Conservation (phyloP, 2,888 invertebrate species). For the Glaucopsyche alexis region DNA sequence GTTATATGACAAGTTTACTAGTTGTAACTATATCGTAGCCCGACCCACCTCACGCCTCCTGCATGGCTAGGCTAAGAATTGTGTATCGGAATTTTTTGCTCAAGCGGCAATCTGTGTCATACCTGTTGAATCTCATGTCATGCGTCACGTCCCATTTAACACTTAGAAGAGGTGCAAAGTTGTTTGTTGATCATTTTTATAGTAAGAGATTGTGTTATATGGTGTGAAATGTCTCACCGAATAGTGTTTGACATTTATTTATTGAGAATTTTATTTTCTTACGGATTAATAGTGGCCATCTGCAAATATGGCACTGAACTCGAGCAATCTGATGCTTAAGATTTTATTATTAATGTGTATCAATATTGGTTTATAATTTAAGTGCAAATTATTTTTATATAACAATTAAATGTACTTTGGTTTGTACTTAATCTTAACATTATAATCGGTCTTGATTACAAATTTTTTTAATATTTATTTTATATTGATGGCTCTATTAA, state of each 20-base stretch:
- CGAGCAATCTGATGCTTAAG: conserved; percentile 52
- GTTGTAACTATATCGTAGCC: conserved; percentile 62
- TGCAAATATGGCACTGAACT: conserved; percentile 74
- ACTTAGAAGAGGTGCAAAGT: conserved; percentile 72
- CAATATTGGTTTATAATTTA: conserved; percentile 45
- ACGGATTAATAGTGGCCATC: conserved; percentile 73
- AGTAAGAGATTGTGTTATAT: conserved; percentile 78
- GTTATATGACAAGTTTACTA: conserved; percentile 56
- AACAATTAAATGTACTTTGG: conserved; percentile 40
- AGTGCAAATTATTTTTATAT: conserved; percentile 40
- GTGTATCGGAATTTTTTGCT: conserved; percentile 72
- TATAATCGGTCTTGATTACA: conserved; percentile 42
- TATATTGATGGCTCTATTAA: conserved; percentile 8
- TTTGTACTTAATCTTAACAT: conserved; percentile 57
- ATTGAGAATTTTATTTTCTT: conserved; percentile 80
- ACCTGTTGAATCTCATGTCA: conserved; percentile 78
- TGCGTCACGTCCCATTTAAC: conserved; percentile 64
- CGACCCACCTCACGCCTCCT: conserved; percentile 65
- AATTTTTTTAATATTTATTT: conserved; percentile 28
- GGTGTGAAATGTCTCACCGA: conserved; percentile 75
- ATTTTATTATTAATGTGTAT: conserved; percentile 42
- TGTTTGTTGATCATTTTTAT: conserved; percentile 79
- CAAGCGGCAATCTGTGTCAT: conserved; percentile 73
- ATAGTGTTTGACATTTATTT: conserved; percentile 79
- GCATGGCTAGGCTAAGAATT: conserved; percentile 65